These are phyloP conservation scores for Coptotermes formosanus DNA, from an alignment of 1,140 invertebrate species.

Conservation along the genomic window DNA sequence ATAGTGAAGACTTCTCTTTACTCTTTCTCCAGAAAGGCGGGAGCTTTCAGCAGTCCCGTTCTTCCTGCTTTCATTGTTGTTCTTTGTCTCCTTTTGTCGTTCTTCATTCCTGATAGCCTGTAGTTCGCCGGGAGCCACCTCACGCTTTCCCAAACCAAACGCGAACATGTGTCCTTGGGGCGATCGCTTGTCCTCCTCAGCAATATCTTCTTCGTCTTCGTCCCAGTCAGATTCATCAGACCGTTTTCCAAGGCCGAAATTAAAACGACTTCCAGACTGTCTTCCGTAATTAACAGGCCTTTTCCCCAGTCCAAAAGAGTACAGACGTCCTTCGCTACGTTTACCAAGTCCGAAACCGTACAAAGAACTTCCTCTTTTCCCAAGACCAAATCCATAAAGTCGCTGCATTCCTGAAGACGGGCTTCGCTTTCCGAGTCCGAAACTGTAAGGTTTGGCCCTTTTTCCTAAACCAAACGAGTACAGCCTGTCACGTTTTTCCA, in stretches of 20 bases:
- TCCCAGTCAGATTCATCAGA: not conserved
- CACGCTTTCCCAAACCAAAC: conserved; percentile 35
- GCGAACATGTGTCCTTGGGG: conserved; percentile 28
- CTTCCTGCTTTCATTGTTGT: not conserved
- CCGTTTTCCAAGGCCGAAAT: conserved; percentile 35
- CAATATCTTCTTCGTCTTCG: not conserved
- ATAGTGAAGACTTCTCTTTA: conserved; percentile 31
- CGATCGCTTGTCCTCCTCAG: conserved; percentile 24
- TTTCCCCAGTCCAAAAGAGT: conserved; percentile 39
- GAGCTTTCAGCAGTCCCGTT: not conserved
- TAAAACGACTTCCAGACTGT: conserved; percentile 26
- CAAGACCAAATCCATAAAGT: conserved; percentile 52
- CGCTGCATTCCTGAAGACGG: conserved; percentile 22
- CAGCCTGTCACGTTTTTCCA: conserved; percentile 41
- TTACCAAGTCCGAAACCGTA: conserved; percentile 49
- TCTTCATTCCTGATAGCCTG: conserved; percentile 23
- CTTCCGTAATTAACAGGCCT: conserved; percentile 25
- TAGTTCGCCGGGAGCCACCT: conserved; percentile 29
- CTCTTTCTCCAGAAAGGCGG: not conserved
- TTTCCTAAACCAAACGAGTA: conserved; percentile 62
- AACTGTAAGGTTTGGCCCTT: conserved; percentile 45
- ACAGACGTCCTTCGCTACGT: conserved; percentile 38
- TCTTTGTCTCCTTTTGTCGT: not conserved
- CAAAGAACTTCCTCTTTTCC: conserved; percentile 42
- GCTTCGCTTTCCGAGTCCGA: conserved; percentile 37